phyloP scores from a whole-genome alignment of 2,888 invertebrate genomes.

The Morinoia aosen region DNA sequence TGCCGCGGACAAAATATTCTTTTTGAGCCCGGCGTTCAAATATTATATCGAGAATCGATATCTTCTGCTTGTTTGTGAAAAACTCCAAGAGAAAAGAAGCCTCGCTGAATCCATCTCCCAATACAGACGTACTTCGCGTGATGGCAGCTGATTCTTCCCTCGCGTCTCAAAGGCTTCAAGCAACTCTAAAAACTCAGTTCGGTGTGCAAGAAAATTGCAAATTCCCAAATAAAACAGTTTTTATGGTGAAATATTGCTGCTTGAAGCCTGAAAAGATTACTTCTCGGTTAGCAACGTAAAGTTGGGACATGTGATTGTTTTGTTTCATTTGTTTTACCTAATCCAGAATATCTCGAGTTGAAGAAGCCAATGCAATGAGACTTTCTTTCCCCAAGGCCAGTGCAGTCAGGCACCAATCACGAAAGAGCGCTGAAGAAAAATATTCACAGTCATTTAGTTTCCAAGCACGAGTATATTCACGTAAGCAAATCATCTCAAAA shows the following conservation, averaged over 20 bases:
- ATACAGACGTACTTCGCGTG: background rate
- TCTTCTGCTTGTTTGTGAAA: background rate
- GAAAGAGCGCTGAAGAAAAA: no score
- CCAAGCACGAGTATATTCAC: no score
- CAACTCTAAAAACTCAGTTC: background rate
- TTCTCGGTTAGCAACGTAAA: background rate
- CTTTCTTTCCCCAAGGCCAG: no score
- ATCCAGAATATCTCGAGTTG: background rate
- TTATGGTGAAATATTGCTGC: background rate
- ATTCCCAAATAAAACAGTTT: background rate
- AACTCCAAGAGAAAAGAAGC: background rate
- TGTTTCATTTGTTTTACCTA: background rate
- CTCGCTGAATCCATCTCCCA: background rate
- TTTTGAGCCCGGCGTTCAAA: background rate
- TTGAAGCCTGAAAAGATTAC: background rate
- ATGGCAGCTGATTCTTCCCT: background rate
- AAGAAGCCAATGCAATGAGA: background rate
- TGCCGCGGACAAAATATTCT: background rate
- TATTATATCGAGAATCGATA: slow-evolving; percentile 12
- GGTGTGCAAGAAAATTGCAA: background rate
- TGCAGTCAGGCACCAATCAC: no score
- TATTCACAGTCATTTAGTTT: no score
- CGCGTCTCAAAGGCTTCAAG: background rate
- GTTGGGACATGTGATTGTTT: background rate
- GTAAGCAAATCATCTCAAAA: no score